phyloP scores from a whole-genome alignment of 2,797 vertebrate species.

The Pangasius larnaudii region DNA sequence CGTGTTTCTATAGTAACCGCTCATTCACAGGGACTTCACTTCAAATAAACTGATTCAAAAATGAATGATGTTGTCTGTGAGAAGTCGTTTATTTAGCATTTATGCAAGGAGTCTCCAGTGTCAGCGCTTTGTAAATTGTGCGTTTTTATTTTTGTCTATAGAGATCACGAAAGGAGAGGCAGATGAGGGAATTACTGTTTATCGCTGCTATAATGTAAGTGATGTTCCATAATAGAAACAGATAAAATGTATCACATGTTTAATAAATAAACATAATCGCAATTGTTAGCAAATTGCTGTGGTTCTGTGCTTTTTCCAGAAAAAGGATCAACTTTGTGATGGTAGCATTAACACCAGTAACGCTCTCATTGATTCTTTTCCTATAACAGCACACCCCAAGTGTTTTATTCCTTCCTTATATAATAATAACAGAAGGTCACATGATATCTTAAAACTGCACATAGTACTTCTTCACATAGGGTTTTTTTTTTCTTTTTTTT shows the following conservation, averaged over 20 bases:
- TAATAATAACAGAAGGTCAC: background rate
- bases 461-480: background rate
- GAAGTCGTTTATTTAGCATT: background rate
- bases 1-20: background rate
- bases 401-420: background rate
- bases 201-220: too few relatives aligned
- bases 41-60: background rate
- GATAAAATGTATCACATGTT: too few relatives aligned
- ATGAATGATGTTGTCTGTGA: background rate
- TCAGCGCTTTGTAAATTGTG: background rate
- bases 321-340: background rate
- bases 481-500: too few relatives aligned
- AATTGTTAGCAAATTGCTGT: too few relatives aligned
- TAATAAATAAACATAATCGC: too few relatives aligned
- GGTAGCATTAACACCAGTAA: background rate
- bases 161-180: background rate
- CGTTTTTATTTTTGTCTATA: background rate
- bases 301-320: background rate
- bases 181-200: background rate
- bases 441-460: too few relatives aligned
- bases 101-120: background rate
- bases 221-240: too few relatives aligned
- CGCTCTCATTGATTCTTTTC: background rate
- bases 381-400: background rate
- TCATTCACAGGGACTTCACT: background rate